Evolutionary conservation across 2,888 invertebrate genomes (phyloP), one percentile per base, ranked within the genome.

Genomic region (Dione vanillae): DNA sequence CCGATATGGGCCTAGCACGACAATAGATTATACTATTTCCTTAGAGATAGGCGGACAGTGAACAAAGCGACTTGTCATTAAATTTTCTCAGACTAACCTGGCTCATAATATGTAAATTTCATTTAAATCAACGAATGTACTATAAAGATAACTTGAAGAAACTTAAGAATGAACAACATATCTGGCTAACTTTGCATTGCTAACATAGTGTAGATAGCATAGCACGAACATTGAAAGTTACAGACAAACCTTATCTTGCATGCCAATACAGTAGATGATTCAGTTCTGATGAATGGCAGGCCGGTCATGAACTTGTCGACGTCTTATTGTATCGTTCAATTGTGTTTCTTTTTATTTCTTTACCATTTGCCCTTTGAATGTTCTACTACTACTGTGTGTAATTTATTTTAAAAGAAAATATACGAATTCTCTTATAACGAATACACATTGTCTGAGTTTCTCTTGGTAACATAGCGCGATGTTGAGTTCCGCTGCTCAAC

Each of bases 291-390:
- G 82, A 79, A 84, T 82, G 76, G 76, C 74, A 64, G 41, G 16
- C 54, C 80, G 82, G 80, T 81, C 84, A 76, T 86, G 85, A 86
- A 86, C 85, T 83, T 83, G 79, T 75, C 72, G 83, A 78, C 70
- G 65, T 83, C 84, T 84, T 83, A 83, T 83, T 85, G 83, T 76
- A 82, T 83, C 83, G 78, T 81, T 80, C 84, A 87, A 84, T 88
- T 86, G 83, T 77, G 71, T 76, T 79, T 74, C 79, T 81, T 77
- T 78, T 81, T 83, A 79, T 81, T 82, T 61, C 37, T n/a, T 43
- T 61, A n/a, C 1, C 78, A 80, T 81, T 37, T 43, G 40, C 14
- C 54, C 40, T 47, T 54, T 62, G 62, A 56, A 64, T 64, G 27
- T 27, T 35, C 59, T 37, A 47, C 16, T 56, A 20, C 45, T 62